A percentile compares a stretch with the other conserved stretches of the same genome.
Evolutionary conservation across 2,113 vertebrate genomes (phyloP).

Genomic region (Montifringilla adamsi): DNA sequence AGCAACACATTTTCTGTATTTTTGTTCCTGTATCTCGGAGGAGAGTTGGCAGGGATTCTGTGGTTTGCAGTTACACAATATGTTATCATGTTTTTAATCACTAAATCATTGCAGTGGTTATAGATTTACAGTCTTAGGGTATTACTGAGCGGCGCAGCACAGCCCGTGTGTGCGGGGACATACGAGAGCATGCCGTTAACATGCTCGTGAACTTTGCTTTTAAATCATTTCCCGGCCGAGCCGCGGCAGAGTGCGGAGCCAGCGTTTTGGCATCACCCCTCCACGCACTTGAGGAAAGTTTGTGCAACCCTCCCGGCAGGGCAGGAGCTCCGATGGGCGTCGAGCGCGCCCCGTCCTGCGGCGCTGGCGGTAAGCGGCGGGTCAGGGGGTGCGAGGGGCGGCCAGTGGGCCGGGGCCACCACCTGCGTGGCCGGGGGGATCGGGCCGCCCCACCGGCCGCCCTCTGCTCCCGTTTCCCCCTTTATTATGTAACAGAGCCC

Average conservation of each 20-base stretch:
- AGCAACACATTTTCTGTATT: slow-evolving; percentile 75
- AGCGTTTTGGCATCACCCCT: slow-evolving; percentile 14
- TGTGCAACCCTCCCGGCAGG: slow-evolving; percentile 7
- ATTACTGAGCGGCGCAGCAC: slow-evolving; percentile 63
- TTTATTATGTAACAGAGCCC: slow-evolving; percentile 84
- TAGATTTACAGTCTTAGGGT: slow-evolving; percentile 85
- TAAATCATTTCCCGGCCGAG: slow-evolving; percentile 29
- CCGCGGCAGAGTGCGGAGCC: background rate
- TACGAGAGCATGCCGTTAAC: slow-evolving; percentile 46
- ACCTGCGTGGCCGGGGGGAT: background rate
- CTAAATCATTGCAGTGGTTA: slow-evolving; percentile 88
- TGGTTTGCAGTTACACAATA: slow-evolving; percentile 91
- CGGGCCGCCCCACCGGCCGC: background rate
- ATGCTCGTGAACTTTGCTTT: slow-evolving; percentile 66
- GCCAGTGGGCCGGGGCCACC: background rate
- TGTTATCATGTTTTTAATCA: slow-evolving; percentile 90
- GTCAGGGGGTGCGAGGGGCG: background rate
- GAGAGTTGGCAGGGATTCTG: slow-evolving; percentile 83
- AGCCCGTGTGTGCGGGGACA: slow-evolving; percentile 11
- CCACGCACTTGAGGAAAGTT: slow-evolving; percentile 39
- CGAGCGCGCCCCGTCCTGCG: background rate
- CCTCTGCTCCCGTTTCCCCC: slow-evolving; percentile 60
- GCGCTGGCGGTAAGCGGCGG: slow-evolving; percentile 33
- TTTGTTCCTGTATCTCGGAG: slow-evolving; percentile 78
- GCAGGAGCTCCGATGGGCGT: slow-evolving; percentile 55